phyloP scores from a whole-genome alignment of 2,113 vertebrate genomes.

The Sardina pilchardus region DNA sequence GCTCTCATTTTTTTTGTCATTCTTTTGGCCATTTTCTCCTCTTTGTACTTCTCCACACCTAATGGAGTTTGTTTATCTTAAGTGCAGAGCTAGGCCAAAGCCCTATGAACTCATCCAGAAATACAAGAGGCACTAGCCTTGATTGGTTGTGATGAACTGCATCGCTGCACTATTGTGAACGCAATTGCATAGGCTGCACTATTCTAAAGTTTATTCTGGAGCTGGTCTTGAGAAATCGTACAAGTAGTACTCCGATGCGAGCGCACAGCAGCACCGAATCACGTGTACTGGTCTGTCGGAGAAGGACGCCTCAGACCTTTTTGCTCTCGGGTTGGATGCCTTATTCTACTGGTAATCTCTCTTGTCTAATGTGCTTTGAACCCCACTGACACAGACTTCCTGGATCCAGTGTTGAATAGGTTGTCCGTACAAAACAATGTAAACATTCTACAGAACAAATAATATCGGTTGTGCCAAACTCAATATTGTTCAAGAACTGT shows the following conservation, averaged over 20 bases:
- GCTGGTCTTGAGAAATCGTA: background rate
- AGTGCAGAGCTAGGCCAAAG: background rate
- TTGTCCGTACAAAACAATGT: background rate
- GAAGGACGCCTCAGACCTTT: background rate
- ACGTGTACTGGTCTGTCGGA: background rate
- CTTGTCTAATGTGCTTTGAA: background rate
- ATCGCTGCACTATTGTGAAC: background rate
- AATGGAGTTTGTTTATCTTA: background rate
- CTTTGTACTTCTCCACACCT: background rate
- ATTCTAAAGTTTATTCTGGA: background rate
- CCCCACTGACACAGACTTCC: background rate
- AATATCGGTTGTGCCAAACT: slow-evolving; percentile 12
- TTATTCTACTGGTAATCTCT: background rate
- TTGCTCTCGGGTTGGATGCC: background rate
- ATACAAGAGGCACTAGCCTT: background rate
- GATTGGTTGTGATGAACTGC: background rate
- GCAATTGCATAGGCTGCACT: background rate
- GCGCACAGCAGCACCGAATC: background rate
- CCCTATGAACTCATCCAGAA: background rate
- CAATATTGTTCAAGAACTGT: background rate
- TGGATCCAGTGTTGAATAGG: background rate
- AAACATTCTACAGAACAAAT: background rate
- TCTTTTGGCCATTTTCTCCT: background rate
- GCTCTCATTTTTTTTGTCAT: background rate
- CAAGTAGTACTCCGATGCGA: background rate